Base-by-base conservation (phyloP, 2,888 invertebrate species). In the Cheilosia soror region DNA sequence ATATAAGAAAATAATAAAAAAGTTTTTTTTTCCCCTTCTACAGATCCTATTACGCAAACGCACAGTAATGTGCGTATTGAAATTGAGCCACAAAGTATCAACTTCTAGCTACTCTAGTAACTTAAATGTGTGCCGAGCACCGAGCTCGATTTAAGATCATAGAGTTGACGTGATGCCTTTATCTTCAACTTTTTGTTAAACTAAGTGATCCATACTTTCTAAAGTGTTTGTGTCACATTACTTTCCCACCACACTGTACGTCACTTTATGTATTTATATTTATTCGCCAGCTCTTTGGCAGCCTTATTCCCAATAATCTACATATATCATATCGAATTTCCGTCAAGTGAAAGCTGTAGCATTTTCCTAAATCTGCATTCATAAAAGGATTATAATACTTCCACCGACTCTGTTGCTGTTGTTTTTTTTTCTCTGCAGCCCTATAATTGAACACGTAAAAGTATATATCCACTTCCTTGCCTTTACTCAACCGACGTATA, bases 331-430 rank as follows among this genome's bases (percentile, higher is more conserved):
- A 47, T 79, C 11, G n/a, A 51, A 51, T 84, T 69, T 71, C 65
- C 13, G 40, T 37, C 15, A 13, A 31, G 7, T 15, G 47, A 47
- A 80, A 71, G 47, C 62, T 81, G 65, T 71, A 65, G 33, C 60
- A 66, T 65, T 75, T 75, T 33, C 71, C 47, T 57, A 68, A 77
- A 81, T 81, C 81, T 62, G 66, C 62, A 85, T 85, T 72, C 63
- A 81, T 85, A 85, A 85, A 85, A 63, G 76, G 85, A 85, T 85
- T 85, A 85, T 62, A 76, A 72, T 85, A 62, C 44, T 65, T 5
- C 0, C 44, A 27, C 42, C 31, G 7, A 40, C 37, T 44, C 44
- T 44, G 15, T 37, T 37, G 33, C 2, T 37, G 33, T 37, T 33
- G 7, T 33, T 57, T 13, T 31, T 40, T 42, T 66, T 13, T 25